Evolutionary conservation across 2,113 vertebrate species (phyloP), one percentile per base, ranked within the genome.

Genomic region (Orthochromis malagaraziensis): DNA sequence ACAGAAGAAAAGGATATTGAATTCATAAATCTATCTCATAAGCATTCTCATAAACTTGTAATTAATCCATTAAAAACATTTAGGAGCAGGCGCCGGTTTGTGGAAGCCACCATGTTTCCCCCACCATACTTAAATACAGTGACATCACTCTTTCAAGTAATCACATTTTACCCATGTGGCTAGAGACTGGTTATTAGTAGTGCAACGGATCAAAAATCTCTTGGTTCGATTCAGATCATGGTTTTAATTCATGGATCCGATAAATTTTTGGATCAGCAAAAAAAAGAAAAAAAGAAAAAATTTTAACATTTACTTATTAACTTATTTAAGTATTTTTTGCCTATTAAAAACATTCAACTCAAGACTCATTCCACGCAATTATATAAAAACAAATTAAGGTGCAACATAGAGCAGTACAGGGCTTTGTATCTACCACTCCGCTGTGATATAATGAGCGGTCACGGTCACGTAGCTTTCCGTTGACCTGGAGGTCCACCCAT

Each of bases 211-310:
- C 49, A 53, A 53, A 53, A n/a, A 53, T 53, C 19, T n/a, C 4
- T 10, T 19, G 47, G 17, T 49, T 49, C 47, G 47, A 49, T 49
- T 49, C 2, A 7, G 47, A 49, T 49, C 16, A 51, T 9, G 17
- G 49, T 51, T 51, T 51, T 51, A 51, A 51, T 19, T 51, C 49
- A 51, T 0, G 17, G 49, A n/a, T 51, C 8, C 8, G 49, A 51
- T 51, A 0, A 51, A 51, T 51, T 51, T 51, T 51, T 9, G 49
- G 17, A 51, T 51, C 49, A 51, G 49, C 17, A 9, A 3, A 51
- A 51, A 49, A 49, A 49, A 49, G 0, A 4, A 7, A 47, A 47
- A 17, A 47, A 17, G 0, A 3, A 5, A 19, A 51, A 4, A 9
- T 2, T 35, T 47, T 47, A 19, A 49, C 7, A 49, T n/a, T 51